Base-by-base conservation (phyloP, 2,888 invertebrate species). In the Nomada flava region DNA sequence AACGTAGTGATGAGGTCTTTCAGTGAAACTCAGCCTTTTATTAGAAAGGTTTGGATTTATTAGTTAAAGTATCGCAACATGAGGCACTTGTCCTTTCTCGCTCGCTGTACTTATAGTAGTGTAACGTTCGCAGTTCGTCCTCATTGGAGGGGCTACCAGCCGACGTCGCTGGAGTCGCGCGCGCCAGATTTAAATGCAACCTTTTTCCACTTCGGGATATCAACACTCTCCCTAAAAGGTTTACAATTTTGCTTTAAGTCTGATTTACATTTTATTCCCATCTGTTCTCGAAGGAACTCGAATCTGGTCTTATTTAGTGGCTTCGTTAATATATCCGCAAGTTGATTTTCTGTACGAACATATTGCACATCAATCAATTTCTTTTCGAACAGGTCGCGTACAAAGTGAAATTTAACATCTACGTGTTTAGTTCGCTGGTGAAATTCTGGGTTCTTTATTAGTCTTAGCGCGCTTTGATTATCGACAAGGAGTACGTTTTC, bases 401-500 rank as follows among this genome's bases (percentile, higher is more conserved):
- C 50, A 64, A 64, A 64, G 50, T 50, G 64, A 26, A 64, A 64
- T 26, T 64, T 50, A 26, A 23, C 18, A 4, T 64, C 50, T 5
- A 64, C 47, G 7, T 64, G 64, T 64, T 64, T 64, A 18, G 23
- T 64, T 23, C 64, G 50, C 18, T 50, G 50, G 15, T 64, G 64
- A 9, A 64, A 18, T 15, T 64, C 64, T 15, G 64, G 50, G 26
- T 64, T 64, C 26, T 64, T 64, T 15, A 64, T 50, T 50, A 64
- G 23, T 50, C 42, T 64, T 11, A 64, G 26, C 50, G 64, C 64
- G 64, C 64, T 64, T 64, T 64, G 50, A 64, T 20, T 20, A 23
- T 64, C 64, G 1, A 64, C 15, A 18, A 9, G 47, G 9, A 64
- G 9, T 50, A 64, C 10, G 18, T 64, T 64, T 23, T 29, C 26